phyloP scores from a whole-genome alignment of 2,113 vertebrate genomes.

The Mixornis gularis region DNA sequence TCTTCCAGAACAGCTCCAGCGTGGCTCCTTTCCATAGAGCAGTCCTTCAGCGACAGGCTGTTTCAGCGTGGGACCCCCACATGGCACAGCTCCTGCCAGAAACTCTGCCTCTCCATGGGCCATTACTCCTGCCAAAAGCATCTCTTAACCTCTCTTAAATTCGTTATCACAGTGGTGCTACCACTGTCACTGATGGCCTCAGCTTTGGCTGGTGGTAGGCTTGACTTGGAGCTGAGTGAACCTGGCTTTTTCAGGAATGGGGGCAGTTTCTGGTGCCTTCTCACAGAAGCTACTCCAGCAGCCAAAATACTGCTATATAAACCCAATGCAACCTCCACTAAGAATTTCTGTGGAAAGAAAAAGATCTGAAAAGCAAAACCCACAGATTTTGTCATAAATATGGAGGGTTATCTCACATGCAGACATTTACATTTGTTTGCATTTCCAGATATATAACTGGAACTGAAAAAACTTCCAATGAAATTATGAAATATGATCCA shows the following conservation, averaged over 20 bases:
- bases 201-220: background rate
- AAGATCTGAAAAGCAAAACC: background rate
- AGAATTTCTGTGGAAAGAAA: background rate
- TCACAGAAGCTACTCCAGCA: background rate
- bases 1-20: background rate
- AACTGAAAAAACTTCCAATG: background rate
- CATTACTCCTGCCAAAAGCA: background rate
- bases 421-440: background rate
- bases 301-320: background rate
- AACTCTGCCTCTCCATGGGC: background rate
- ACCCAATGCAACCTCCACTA: background rate
- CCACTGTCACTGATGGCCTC: background rate
- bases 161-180: background rate
- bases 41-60: background rate
- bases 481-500: background rate
- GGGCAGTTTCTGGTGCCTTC: background rate
- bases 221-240: background rate
- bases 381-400: background rate
- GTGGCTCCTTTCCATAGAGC: background rate
- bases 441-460: background rate
- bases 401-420: background rate
- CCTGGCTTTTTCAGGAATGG: background rate
- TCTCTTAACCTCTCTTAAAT: background rate
- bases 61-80: accelerated
- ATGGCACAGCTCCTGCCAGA: background rate